Evolutionary conservation across 2,113 vertebrate species (phyloP).

Genomic region (Microcebus ravelobensis): DNA sequence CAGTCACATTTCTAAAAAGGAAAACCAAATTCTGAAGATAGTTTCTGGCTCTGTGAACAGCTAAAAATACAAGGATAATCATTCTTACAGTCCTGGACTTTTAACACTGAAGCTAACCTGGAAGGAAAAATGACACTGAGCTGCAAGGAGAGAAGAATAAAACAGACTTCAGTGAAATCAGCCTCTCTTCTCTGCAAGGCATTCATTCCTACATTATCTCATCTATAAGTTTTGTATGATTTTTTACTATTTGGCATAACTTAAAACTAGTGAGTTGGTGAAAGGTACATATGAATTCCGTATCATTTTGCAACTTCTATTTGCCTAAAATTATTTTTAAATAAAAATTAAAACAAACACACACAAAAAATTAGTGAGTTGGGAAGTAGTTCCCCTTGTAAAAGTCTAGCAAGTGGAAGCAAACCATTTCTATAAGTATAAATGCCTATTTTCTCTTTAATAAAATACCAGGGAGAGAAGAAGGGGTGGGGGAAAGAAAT

Average conservation of each 20-base stretch:
- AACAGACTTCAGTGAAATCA: background rate
- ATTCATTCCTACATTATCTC: slow-evolving; percentile 1
- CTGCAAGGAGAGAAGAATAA: background rate
- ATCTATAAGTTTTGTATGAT: background rate
- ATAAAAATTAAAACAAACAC: background rate
- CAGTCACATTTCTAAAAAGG: slow-evolving; percentile 66
- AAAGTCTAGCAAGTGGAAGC: background rate
- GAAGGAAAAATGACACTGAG: background rate
- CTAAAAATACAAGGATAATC: slow-evolving; percentile 72
- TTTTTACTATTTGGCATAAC: slow-evolving; percentile 9
- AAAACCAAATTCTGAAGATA: slow-evolving; percentile 53
- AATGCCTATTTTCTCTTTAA: background rate
- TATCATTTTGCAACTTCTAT: background rate
- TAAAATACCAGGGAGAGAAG: background rate
- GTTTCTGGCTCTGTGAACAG: slow-evolving; percentile 59
- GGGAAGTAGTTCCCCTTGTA: background rate
- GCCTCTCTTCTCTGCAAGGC: background rate
- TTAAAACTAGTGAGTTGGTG: background rate
- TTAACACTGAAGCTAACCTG: slow-evolving; percentile 41
- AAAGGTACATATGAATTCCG: background rate
- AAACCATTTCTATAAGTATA: background rate
- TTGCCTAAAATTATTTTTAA: slow-evolving; percentile 29
- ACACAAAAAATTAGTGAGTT: background rate
- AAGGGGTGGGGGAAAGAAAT: background rate
- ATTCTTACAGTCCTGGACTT: slow-evolving; percentile 24